These are phyloP conservation scores for Antheraea assamensis DNA, from an alignment of 2,888 invertebrate species.

Conservation along the genomic window DNA sequence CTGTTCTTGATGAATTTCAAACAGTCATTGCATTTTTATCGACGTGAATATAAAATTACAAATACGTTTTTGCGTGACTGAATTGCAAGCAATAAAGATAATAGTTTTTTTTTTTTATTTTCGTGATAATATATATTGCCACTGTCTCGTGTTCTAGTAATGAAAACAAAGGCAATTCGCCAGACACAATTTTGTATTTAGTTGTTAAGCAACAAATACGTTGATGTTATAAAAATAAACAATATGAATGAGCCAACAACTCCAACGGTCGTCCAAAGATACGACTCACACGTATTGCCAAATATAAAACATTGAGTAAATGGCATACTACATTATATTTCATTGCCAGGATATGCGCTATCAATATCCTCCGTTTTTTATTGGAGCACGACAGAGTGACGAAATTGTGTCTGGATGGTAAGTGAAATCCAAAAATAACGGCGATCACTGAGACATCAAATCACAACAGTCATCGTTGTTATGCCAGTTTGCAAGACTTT, in stretches of 20 bases:
- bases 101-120: not conserved
- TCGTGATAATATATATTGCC: not conserved
- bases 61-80: not conserved
- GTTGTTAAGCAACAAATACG: conserved; percentile 24
- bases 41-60: not conserved
- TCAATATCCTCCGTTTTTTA: not conserved
- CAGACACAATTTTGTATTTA: conserved; percentile 27
- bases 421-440: too few relatives aligned
- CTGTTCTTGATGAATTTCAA: not conserved
- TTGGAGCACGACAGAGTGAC: too few relatives aligned
- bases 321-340: conserved; percentile 2
- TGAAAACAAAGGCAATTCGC: conserved; percentile 22
- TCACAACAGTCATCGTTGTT: too few relatives aligned
- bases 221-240: conserved; percentile 42
- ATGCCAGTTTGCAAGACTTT: too few relatives aligned
- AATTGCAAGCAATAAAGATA: not conserved
- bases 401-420: too few relatives aligned
- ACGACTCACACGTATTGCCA: conserved; percentile 23
- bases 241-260: conserved; percentile 43
- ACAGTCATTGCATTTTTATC: not conserved
- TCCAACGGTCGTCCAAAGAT: conserved; percentile 39
- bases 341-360: not conserved
- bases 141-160: conserved; percentile 2
- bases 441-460: too few relatives aligned
- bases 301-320: not conserved